Evolutionary conservation across 2,888 invertebrate species (phyloP), one percentile per base, ranked within the genome.

Genomic region (Desoria tigrina): DNA sequence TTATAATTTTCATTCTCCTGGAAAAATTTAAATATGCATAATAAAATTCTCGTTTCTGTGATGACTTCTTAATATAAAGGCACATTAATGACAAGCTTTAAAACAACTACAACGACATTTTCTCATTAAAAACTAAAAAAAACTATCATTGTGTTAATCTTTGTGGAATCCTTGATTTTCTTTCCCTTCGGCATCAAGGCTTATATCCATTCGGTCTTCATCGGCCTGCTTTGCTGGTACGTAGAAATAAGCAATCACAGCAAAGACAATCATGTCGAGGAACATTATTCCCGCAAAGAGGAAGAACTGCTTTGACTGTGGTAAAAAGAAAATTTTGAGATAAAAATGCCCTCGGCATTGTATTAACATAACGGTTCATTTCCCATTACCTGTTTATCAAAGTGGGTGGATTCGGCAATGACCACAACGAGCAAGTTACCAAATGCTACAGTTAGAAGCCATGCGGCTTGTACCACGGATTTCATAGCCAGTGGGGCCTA

Each of bases 321-420:
- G 81, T 45, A 21, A 45, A 45, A 45, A 45, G 6, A 18, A 45
- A 45, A 11, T 45, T 45, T 16, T 45, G 45, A 45, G 4, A 45
- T 45, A 39, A 9, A 39, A 11, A n/a, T n/a, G n/a, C n/a, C n/a
- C n/a, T n/a, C n/a, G n/a, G n/a, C 88, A 86, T 1, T 89, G 86
- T 26, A 92, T 86, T 39, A 89, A 81, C 65, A 90, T 88, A 1
- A 91, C 90, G 63, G 91, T 84, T n/a, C n/a, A 26, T 90, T 72
- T 39, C 42, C 42, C 16, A 45, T 3, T 68, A 83, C 83, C 79
- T 82, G 82, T 64, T 78, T 77, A 9, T 79, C 76, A 58, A 83
- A 78, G 14, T 80, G 66, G 26, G 77, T 75, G 7, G 79, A 77
- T 66, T 81, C 80, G n/a, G 82, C 81, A n/a, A 86, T 80, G 62